Base-by-base conservation (phyloP, 1,140 invertebrate species). In the Drosophila ananassae region DNA sequence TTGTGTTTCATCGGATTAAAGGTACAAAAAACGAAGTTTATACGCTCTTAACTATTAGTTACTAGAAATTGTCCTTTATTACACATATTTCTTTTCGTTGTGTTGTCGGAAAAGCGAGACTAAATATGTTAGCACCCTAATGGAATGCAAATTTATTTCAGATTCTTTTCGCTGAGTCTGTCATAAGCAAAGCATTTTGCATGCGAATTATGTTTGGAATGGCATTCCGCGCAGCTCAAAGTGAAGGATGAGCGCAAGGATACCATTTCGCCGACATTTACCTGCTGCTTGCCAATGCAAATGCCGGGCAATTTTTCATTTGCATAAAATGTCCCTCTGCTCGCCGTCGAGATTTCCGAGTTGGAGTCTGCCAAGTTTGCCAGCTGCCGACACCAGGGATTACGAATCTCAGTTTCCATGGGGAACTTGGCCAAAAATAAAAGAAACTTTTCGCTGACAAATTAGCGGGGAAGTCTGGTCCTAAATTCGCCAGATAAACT, bases 281-380 rank as follows among this genome's bases (percentile, higher is more conserved):
- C 77, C 73, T 79, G 58, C 46, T 52, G 56, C 53, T 73, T 69
- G 34, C 58, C 22, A 63, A 74, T 74, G 75, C 59, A 73, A 80
- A 79, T 75, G 57, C 60, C 48, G 50, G 54, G 59, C 52, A 62
- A 76, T 84, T 66, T 84, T 67, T 73, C 75, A 85, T 85, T 85
- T 87, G 78, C 82, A 85, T 85, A 85, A 77, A 52, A 37, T 32
- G 24, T 32, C 24, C 24, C 63, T 62, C 21, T 37, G 47, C 57
- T 54, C 47, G 41, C 41, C 41, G 41, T 21, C 30, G 52, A 52
- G 64, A 81, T 81, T 74, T 59, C 12, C 59, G 52, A 72, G 59
- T 47, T 13, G 17, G 37, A 47, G 58, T 46, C 54, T 55, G 66
- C 37, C 73, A 56, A 69, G 51, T 69, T 68, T 57, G 51, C 32